Conservation (phyloP, 2,113 vertebrate genomes). For the Osmerus eperlanus region DNA sequence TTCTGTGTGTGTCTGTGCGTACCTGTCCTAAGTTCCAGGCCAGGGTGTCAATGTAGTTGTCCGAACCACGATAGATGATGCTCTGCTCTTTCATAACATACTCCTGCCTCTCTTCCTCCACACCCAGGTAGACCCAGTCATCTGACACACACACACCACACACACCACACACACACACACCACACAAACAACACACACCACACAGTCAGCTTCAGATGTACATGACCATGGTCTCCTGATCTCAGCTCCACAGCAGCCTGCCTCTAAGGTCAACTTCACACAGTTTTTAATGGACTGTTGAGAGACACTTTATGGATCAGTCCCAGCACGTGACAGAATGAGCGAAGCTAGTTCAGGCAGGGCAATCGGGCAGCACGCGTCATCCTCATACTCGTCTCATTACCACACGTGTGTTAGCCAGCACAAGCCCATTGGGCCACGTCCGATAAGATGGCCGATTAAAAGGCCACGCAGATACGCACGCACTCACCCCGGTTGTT, state of each 20-base stretch:
- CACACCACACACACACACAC: not conserved
- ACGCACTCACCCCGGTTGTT: too few species aligned
- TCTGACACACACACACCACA: slow-evolving; percentile 57
- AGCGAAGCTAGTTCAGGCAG: too few species aligned
- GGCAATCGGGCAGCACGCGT: too few species aligned
- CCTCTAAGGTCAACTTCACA: not conserved
- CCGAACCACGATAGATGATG: slow-evolving; percentile 74
- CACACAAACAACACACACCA: not conserved
- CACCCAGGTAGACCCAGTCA: slow-evolving; percentile 76
- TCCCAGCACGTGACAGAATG: not conserved
- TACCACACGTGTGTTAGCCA: too few species aligned
- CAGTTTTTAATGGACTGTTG: not conserved
- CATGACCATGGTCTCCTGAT: not conserved
- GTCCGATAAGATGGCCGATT: too few species aligned
- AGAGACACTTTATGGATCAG: not conserved
- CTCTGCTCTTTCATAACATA: slow-evolving; percentile 82
- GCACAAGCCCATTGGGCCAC: too few species aligned
- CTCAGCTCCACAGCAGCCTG: not conserved
- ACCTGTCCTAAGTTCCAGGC: slow-evolving; percentile 85
- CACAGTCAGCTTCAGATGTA: not conserved
- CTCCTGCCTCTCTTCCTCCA: slow-evolving; percentile 70
- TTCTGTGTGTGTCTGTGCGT: slow-evolving; percentile 11
- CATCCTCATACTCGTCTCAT: too few species aligned
- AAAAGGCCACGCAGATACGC: too few species aligned
- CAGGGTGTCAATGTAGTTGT: slow-evolving; percentile 50